Evolutionary conservation across 2,888 invertebrate genomes (phyloP), one percentile per base, ranked within the genome.

Genomic region (Pyrgus malvae): DNA sequence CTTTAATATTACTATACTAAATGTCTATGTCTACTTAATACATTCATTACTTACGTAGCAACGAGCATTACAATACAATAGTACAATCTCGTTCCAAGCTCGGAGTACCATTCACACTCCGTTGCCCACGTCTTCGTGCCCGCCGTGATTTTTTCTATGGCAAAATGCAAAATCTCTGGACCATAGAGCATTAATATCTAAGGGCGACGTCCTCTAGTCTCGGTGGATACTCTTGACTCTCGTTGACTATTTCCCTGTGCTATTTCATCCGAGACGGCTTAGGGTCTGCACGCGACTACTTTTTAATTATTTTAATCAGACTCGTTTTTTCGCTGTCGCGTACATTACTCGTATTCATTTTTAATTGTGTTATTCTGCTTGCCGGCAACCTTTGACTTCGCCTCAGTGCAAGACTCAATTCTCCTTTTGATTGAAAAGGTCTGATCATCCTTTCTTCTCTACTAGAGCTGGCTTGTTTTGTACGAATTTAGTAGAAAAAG

Each of bases 121-220:
- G 51, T 35, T 27, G 51, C 9, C 12, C 21, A 1, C 29, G 51
- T 14, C 37, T 53, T 45, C 51, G 51, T 53, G 51, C 9, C 17
- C 25, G 48, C 50, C 9, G 44, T 53, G 51, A 53, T 41, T 51
- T 45, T 53, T 53, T 45, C 44, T 53, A 53, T 53, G 29, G 29
- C 45, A 38, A 53, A 65, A 64, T 65, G 66, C 63, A 62, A 63
- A 69, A 63, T 65, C 70, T 63, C 65, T 72, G 71, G 69, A 75
- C 70, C 78, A 75, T 76, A 69, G 64, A 70, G 67, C 73, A 72
- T 76, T 69, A 74, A 74, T 71, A 74, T 65, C 67, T 68, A 78
- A 70, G 79, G 70, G 71, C 78, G 76, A 75, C 76, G 78, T 77
- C 78, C 82, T 78, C 53, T 45, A 38, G 45, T 38, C 51, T 44